These are phyloP conservation scores for Pseudomugil gertrudae DNA, from an alignment of 2,797 vertebrate species.

Conservation along the genomic window DNA sequence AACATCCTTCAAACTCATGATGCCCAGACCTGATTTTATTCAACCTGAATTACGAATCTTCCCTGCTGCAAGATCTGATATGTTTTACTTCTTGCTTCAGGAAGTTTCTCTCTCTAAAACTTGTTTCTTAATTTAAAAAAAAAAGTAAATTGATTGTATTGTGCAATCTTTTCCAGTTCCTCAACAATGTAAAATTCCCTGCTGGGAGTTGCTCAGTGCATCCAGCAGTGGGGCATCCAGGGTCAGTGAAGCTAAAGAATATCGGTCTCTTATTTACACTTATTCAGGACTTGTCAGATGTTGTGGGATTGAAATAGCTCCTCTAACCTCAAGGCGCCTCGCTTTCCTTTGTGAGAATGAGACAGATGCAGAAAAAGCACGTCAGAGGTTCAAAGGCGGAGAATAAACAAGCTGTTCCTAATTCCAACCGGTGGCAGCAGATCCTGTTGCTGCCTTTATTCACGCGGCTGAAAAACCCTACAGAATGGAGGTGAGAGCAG, in stretches of 20 bases:
- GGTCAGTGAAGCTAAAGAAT: conserved; percentile 6
- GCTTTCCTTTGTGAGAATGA: conserved; percentile 22
- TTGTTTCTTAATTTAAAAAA: background rate
- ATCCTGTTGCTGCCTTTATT: conserved; percentile 57
- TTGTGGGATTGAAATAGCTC: conserved; percentile 10
- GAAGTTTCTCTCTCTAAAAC: conserved; percentile 18
- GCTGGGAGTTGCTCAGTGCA: background rate
- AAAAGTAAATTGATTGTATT: background rate
- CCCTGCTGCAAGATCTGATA: conserved; percentile 15
- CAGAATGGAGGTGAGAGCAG: conserved; percentile 30
- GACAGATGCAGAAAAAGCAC: background rate
- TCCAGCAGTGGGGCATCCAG: conserved; percentile 17
- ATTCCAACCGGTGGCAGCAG: conserved; percentile 40
- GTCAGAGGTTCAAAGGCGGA: conserved; percentile 22
- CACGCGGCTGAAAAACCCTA: conserved; percentile 37
- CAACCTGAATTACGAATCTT: conserved; percentile 28
- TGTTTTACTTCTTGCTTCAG: conserved; percentile 24
- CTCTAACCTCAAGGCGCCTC: conserved; percentile 24
- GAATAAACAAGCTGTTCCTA: conserved; percentile 41
- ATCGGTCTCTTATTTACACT: conserved; percentile 1
- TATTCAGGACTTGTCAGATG: conserved; percentile 6
- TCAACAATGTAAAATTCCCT: background rate
- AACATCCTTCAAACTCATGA: conserved; percentile 43
- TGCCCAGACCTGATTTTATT: conserved; percentile 29
- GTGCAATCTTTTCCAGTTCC: background rate